phyloP scores from a whole-genome alignment of 2,797 vertebrate species.

The Pagetopsis macropterus region DNA sequence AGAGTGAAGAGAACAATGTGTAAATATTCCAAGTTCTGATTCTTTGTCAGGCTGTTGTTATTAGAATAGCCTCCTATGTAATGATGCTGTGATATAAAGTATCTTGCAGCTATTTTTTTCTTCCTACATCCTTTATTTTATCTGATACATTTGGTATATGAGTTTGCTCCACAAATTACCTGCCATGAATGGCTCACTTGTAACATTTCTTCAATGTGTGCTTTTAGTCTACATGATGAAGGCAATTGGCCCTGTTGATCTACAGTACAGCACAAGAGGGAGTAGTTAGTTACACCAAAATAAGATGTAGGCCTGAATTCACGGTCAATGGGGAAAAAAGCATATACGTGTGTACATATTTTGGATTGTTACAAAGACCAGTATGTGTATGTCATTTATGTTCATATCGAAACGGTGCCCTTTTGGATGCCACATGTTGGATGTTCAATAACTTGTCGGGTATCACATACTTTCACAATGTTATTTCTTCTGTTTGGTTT shows the following conservation, averaged over 20 bases:
- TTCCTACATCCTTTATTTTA: not conserved
- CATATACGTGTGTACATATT: not conserved
- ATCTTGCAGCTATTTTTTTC: not conserved
- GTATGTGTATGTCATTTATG: not conserved
- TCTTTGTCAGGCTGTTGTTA: not conserved
- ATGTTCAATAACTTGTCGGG: not conserved
- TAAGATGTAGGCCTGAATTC: constrained; percentile 5
- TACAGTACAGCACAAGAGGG: constrained; percentile 45
- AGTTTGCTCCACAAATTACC: not conserved
- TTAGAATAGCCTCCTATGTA: not conserved
- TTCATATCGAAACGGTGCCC: not conserved
- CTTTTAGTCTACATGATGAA: constrained; percentile 17
- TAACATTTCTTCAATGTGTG: not conserved
- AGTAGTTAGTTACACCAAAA: constrained; percentile 49
- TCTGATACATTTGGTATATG: not conserved
- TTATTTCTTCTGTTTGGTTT: constrained; percentile 5
- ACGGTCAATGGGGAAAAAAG: not conserved
- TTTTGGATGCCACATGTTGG: not conserved
- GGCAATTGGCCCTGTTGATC: not conserved
- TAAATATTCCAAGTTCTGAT: constrained; percentile 22
- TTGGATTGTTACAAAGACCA: not conserved
- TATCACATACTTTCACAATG: not conserved
- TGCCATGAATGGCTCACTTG: not conserved
- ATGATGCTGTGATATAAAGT: not conserved
- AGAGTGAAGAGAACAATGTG: not conserved